Conservation (phyloP, 1,140 invertebrate genomes). For the Bombus superbus region DNA sequence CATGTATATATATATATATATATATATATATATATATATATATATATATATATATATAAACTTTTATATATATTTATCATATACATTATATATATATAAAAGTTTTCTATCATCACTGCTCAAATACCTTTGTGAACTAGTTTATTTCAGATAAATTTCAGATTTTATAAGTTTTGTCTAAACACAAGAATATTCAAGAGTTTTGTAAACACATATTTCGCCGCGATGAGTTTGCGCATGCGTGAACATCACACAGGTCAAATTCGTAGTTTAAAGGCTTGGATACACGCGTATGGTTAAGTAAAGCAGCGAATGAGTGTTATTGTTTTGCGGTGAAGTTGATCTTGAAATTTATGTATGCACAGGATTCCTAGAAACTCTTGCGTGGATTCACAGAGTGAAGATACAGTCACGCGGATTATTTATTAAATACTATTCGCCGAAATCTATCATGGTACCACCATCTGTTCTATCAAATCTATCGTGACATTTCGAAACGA, state of each 20-base stretch:
- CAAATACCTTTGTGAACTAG: neutral
- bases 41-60: neutral
- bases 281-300: neutral
- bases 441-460: neutral
- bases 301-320: neutral
- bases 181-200: slow-evolving; percentile 5
- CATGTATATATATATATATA: neutral
- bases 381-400: too few species aligned
- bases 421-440: neutral
- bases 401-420: neutral
- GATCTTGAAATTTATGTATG: neutral
- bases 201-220: neutral
- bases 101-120: neutral
- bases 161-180: neutral
- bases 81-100: neutral
- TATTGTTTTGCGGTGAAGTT: neutral
- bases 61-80: too few species aligned
- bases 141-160: neutral
- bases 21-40: neutral
- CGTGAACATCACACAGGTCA: neutral
- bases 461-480: neutral
- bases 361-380: neutral
- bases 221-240: neutral
- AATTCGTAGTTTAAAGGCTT: neutral
- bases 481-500: neutral